Base-by-base conservation (phyloP, 2,888 invertebrate genomes). In the Volucella bombylans region DNA sequence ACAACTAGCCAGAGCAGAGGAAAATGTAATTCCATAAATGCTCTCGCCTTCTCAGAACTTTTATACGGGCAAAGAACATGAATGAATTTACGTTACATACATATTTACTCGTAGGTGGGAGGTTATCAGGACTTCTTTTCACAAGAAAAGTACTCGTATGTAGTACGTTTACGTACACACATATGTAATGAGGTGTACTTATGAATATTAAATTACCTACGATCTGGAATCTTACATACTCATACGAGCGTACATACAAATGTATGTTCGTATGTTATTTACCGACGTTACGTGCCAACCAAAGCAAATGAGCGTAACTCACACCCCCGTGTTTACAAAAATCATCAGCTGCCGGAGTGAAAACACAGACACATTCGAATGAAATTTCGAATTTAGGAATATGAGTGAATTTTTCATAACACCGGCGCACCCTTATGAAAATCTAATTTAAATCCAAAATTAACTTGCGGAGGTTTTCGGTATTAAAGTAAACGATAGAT, bases 161-260 rank as follows among this genome's bases (percentile, higher is more conserved):
- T 31, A 31, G 31, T 31, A 31, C 31, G 31, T 31, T 31, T 73
- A 45, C 47, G 45, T 49, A 71, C 71, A 49, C 65, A 45, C 47
- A 49, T 67, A 59, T 43, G 61, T 67, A 77, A 67, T 71, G 61
- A 43, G 67, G 61, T 71, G 12, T 72, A 62, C 72, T 72, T 82
- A 78, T 82, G 78, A 82, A 82, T 82, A 62, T 78, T n/a, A 82
- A 82, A 82, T 78, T 71, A 47, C 71, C 45, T n/a, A 76, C 57
- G 45, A 65, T 54, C 23, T 49, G 12, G 52, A 18, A 57, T 76
- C 15, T 23, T 62, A 31, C 59, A 18, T 69, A 61, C 52, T 41
- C 39, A 67, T 74, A 81, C 85, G 71, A 68, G 38, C 41, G 6
- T 31, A 31, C 31, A 31, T 31, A 6, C 31, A 31, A 1, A 31